A percentile compares a stretch with the other conserved stretches of the same genome.
phyloP scores from a whole-genome alignment of 30 jellyfish, hydroid and myxozoan genomes.

The Pelagia noctiluca region DNA sequence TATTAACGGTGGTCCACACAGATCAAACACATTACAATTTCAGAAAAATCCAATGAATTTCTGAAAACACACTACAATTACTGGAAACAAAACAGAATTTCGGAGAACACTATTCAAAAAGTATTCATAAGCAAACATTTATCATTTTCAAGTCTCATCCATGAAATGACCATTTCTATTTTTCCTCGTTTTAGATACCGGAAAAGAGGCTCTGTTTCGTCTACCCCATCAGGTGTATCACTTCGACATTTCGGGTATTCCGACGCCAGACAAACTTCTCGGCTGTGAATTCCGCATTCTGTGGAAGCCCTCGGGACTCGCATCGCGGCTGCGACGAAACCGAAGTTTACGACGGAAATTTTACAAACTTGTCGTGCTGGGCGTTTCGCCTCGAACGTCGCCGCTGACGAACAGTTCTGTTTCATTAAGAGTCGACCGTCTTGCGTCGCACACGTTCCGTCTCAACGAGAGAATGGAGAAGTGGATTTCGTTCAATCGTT shows the following conservation, averaged over 20 bases:
- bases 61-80: no score
- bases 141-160: no score
- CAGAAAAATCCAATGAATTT: no score
- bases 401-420: constrained; percentile 7
- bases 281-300: constrained; percentile 60
- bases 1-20: no score
- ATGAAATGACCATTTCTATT: no score
- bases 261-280: constrained; percentile 37
- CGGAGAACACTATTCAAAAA: no score
- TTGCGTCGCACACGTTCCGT: constrained; percentile 45
- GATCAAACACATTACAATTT: no score
- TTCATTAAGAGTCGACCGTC: constrained; percentile 31
- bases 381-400: constrained; percentile 21
- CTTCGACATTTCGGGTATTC: constrained; percentile 45
- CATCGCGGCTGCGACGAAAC: constrained; percentile 50
- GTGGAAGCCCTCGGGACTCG: constrained; percentile 44
- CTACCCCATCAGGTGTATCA: constrained; percentile 47
- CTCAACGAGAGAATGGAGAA: constrained; percentile 11
- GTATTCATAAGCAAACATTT: no score
- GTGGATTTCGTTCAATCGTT: constrained; percentile 43
- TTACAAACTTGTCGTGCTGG: constrained; percentile 45
- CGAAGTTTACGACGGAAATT: constrained; percentile 23
- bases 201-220: constrained; percentile 51
- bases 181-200: constrained; percentile 27
- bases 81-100: no score